phyloP scores from a whole-genome alignment of 2,888 invertebrate genomes.

The Strigamia maritima region DNA sequence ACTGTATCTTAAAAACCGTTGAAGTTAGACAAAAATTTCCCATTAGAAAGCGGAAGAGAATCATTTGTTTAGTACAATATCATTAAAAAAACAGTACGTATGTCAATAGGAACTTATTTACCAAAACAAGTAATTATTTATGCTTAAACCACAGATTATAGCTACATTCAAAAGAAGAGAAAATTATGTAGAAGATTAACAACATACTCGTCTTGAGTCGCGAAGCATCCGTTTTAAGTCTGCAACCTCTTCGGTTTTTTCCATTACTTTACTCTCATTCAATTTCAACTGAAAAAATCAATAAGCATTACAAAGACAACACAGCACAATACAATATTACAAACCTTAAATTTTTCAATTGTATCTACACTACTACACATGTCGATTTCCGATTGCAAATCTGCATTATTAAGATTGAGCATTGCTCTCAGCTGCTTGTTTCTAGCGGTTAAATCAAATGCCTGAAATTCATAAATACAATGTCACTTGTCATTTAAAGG shows the following conservation, averaged over 20 bases:
- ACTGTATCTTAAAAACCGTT: too few relatives aligned
- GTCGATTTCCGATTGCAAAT: background rate
- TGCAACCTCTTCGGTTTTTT: constrained; percentile 56
- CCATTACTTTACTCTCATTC: constrained; percentile 59
- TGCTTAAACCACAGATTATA: too few relatives aligned
- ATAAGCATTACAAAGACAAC: background rate
- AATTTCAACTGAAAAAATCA: constrained; percentile 36
- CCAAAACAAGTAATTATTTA: too few relatives aligned
- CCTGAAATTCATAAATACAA: background rate
- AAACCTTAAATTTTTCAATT: background rate
- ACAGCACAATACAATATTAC: background rate
- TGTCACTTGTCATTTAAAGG: background rate
- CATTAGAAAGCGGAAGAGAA: too few relatives aligned
- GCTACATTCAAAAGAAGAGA: too few relatives aligned
- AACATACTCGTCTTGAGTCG: constrained; percentile 42
- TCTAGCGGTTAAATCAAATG: constrained; percentile 48
- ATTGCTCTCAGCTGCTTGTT: constrained; percentile 74
- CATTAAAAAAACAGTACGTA: too few relatives aligned
- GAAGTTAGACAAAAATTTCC: too few relatives aligned
- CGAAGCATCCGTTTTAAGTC: constrained; percentile 56
- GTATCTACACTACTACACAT: background rate
- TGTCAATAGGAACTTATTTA: too few relatives aligned
- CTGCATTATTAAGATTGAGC: constrained; percentile 52
- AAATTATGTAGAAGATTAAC: background rate
- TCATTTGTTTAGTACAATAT: too few relatives aligned